Evolutionary conservation across 2,888 invertebrate genomes (phyloP).

Genomic region (Cabera pusaria): DNA sequence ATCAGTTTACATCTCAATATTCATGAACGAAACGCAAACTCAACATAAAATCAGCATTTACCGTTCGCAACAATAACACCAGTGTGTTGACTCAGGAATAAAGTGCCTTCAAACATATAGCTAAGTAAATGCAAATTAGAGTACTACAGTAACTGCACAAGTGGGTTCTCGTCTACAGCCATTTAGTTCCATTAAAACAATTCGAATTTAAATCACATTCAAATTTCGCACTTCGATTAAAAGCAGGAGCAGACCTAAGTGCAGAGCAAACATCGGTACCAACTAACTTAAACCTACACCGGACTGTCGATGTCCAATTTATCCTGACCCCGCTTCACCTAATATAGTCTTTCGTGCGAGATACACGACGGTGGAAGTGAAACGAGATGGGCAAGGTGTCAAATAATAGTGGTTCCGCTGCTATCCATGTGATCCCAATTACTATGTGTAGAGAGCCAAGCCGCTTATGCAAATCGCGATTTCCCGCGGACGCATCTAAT

Average conservation of each 20-base stretch:
- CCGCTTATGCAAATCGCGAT: constrained; percentile 82
- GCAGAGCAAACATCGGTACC: constrained; percentile 71
- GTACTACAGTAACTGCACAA: constrained; percentile 38
- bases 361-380: no score
- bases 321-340: constrained; percentile 40
- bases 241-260: constrained; percentile 74
- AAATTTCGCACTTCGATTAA: constrained; percentile 81
- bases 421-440: constrained; percentile 75
- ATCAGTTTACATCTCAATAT: constrained; percentile 18
- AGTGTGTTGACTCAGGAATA: constrained; percentile 31
- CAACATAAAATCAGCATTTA: constrained; percentile 29
- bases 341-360: no score
- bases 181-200: constrained; percentile 66
- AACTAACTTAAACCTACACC: constrained; percentile 66
- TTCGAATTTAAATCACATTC: constrained; percentile 78
- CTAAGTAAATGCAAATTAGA: constrained; percentile 68
- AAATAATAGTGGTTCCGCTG: constrained; percentile 58
- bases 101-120: constrained; percentile 28
- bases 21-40: constrained; percentile 26
- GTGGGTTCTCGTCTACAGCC: constrained; percentile 47
- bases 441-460: constrained; percentile 78
- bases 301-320: constrained; percentile 49
- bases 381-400: constrained; percentile 37
- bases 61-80: constrained; percentile 27
- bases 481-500: constrained; percentile 80